Percentiles rank a stretch among this genome's conserved stretches.
These are phyloP conservation scores for Coenonympha arcania DNA, from an alignment of 2,888 invertebrate species.

Conservation along the genomic window DNA sequence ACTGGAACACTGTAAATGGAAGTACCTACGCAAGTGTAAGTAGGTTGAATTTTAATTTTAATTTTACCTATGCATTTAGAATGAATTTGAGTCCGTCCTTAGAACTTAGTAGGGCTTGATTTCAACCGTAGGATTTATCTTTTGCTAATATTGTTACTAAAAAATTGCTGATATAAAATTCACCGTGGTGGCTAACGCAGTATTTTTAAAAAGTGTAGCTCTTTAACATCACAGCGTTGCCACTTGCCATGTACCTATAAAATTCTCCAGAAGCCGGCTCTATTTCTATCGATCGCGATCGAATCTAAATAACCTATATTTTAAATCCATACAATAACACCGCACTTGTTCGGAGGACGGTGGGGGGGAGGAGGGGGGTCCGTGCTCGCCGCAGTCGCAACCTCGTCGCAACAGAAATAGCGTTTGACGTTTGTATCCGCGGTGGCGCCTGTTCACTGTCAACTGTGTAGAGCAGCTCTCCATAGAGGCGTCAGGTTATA, in stretches of 20 bases:
- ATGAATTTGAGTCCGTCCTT: too few relatives aligned
- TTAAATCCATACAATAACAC: conserved; percentile 51
- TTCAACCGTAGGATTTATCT: too few relatives aligned
- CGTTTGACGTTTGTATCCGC: conserved; percentile 70
- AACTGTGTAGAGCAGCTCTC: conserved; percentile 53
- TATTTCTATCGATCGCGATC: conserved; percentile 31
- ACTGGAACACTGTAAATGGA: too few relatives aligned
- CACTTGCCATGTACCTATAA: conserved; percentile 6
- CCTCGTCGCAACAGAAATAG: conserved; percentile 70
- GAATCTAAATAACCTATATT: conserved; percentile 42
- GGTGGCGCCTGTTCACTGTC: conserved; percentile 74
- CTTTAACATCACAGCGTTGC: neutral
- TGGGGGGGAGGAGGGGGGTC: conserved; percentile 27
- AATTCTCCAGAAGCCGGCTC: conserved; percentile 6
- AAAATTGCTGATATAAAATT: too few relatives aligned
- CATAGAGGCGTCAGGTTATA: conserved; percentile 32
- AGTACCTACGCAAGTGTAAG: too few relatives aligned
- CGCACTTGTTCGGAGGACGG: conserved; percentile 51
- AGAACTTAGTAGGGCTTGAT: too few relatives aligned
- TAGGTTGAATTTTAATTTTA: too few relatives aligned
- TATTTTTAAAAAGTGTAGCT: too few relatives aligned
- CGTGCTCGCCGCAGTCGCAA: conserved; percentile 55
- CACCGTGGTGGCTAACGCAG: too few relatives aligned
- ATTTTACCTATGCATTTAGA: too few relatives aligned
- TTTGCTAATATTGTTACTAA: too few relatives aligned